phyloP scores from a whole-genome alignment of 2,113 vertebrate genomes.

The Opisthocomus hoazin region DNA sequence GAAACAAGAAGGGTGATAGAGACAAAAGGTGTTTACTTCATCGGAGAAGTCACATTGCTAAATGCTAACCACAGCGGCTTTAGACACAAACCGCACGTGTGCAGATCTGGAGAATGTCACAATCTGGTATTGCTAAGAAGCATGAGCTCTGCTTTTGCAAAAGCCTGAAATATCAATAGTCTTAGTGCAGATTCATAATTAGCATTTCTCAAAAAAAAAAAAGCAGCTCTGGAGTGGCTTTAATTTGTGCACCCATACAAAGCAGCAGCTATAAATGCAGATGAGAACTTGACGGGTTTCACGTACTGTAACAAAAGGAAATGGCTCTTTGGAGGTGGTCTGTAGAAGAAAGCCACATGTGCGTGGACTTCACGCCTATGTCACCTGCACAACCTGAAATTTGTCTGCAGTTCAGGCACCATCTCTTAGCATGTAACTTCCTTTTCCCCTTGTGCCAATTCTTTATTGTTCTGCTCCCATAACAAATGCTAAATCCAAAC shows the following conservation, averaged over 20 bases:
- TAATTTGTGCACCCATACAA: not conserved
- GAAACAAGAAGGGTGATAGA: not conserved
- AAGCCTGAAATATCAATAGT: not conserved
- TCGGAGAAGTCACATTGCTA: slow-evolving; percentile 27
- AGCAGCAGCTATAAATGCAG: not conserved
- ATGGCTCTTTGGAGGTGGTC: not conserved
- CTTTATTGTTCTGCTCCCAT: not conserved
- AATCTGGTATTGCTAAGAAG: slow-evolving; percentile 20
- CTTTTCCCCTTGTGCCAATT: not conserved
- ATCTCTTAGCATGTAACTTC: not conserved
- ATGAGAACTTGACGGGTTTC: not conserved
- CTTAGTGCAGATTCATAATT: not conserved
- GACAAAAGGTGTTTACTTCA: slow-evolving; percentile 46
- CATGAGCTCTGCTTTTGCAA: slow-evolving; percentile 22
- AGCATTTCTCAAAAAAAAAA: not conserved
- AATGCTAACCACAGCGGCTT: slow-evolving; percentile 47
- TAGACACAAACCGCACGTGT: slow-evolving; percentile 21
- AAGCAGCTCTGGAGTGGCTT: not conserved
- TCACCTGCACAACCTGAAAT: not conserved
- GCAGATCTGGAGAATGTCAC: slow-evolving; percentile 39
- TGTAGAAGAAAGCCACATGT: not conserved
- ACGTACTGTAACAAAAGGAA: not conserved
- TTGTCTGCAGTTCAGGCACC: not conserved
- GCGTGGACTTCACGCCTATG: not conserved
- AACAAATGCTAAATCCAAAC: not conserved